phyloP scores from a whole-genome alignment of 2,888 invertebrate genomes.

The Melanophora roralis region DNA sequence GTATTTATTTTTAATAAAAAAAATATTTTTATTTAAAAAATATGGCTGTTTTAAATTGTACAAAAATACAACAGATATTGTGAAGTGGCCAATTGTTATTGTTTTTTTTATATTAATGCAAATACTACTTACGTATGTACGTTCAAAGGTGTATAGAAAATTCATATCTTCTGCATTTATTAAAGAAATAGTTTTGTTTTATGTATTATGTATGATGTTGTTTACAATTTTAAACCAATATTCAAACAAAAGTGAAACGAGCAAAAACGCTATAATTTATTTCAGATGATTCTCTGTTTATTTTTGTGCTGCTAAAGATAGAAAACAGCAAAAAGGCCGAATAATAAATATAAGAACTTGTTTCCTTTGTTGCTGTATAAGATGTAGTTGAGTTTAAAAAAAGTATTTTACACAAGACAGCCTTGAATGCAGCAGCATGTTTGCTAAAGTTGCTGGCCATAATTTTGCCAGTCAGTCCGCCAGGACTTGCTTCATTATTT shows the following conservation, averaged over 20 bases:
- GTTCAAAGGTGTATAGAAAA: neutral
- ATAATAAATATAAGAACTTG: conserved; percentile 41
- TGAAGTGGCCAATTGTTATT: too few species aligned
- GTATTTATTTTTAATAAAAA: too few species aligned
- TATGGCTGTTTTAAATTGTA: too few species aligned
- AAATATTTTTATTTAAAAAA: too few species aligned
- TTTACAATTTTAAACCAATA: conserved; percentile 48
- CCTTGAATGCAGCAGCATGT: conserved; percentile 11
- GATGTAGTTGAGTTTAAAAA: conserved; percentile 9
- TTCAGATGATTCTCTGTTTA: conserved; percentile 47
- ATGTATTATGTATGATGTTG: conserved; percentile 33
- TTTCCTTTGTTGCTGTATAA: conserved; percentile 37
- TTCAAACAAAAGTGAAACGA: conserved; percentile 27
- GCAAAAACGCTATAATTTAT: conserved; percentile 35
- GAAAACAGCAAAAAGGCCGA: neutral
- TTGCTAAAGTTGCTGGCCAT: conserved; percentile 26
- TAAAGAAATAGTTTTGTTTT: conserved; percentile 31
- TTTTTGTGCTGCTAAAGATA: conserved; percentile 47
- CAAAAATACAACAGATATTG: too few species aligned
- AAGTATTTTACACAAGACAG: conserved; percentile 46
- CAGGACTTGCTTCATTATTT: conserved; percentile 47
- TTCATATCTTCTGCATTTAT: conserved; percentile 3
- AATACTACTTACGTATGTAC: neutral
- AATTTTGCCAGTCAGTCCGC: conserved; percentile 20
- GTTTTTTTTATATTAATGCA: too few species aligned